These are phyloP conservation scores for Micrastur ruficollis DNA, from an alignment of 2,797 vertebrate genomes.

Conservation along the genomic window DNA sequence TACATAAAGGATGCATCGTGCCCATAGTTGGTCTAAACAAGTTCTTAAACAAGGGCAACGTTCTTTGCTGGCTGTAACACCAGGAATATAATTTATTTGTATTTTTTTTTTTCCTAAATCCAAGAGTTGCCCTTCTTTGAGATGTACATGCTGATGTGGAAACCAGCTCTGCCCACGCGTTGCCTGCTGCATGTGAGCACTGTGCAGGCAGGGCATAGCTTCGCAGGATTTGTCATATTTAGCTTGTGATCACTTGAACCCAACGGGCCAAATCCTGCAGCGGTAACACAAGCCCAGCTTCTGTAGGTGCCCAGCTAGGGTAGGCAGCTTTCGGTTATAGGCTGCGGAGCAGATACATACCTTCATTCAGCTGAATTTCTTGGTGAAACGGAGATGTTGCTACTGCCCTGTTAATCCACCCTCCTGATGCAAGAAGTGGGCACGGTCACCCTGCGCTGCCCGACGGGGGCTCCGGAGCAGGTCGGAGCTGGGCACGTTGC, in stretches of 20 bases:
- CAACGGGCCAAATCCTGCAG: not conserved
- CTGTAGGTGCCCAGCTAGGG: not conserved
- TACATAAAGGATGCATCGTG: not conserved
- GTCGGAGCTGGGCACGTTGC: not conserved
- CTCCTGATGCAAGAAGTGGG: not conserved
- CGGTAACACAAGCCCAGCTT: not conserved
- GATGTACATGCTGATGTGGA: not conserved
- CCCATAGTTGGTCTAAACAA: not conserved
- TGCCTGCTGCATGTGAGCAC: not conserved
- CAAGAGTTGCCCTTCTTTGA: not conserved
- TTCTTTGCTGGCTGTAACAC: not conserved
- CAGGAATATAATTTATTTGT: not conserved
- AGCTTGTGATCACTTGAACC: not conserved
- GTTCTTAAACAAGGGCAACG: not conserved
- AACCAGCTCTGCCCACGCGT: not conserved
- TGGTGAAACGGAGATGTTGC: not conserved
- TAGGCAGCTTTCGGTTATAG: not conserved
- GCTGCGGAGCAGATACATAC: not conserved
- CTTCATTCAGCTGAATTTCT: not conserved
- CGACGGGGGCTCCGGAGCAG: not conserved
- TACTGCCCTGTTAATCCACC: not conserved
- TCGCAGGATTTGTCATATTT: not conserved
- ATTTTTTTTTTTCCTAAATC: not conserved
- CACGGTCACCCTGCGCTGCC: rapidly evolving
- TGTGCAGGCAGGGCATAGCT: not conserved